Conservation (phyloP, 2,113 vertebrate genomes). For the Passer montanus region DNA sequence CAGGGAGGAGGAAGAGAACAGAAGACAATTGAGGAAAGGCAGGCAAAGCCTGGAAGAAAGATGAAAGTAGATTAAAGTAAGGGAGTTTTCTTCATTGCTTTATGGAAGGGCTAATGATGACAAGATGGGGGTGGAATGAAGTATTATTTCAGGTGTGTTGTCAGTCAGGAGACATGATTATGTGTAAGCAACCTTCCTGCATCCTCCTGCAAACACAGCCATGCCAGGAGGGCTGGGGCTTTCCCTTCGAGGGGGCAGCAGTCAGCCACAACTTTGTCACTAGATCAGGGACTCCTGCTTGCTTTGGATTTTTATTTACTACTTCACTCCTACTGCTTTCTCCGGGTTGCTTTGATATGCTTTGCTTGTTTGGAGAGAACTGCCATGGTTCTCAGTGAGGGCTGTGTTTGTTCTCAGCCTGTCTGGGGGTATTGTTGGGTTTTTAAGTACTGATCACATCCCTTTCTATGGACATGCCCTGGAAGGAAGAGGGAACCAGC, state of each 20-base stretch:
- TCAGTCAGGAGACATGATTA: background rate
- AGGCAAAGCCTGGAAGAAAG: background rate
- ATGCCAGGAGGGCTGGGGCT: background rate
- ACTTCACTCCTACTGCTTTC: background rate
- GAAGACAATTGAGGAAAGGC: background rate
- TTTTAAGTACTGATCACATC: background rate
- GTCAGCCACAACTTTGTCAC: background rate
- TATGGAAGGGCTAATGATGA: background rate
- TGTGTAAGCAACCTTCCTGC: background rate
- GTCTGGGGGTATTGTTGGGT: background rate
- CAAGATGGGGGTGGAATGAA: background rate
- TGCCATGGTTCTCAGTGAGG: background rate
- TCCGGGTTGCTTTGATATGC: background rate
- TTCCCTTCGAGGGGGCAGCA: background rate
- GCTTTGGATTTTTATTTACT: slow-evolving; percentile 12
- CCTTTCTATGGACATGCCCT: background rate
- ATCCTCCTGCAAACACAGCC: background rate
- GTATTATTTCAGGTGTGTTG: background rate
- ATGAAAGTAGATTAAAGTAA: background rate
- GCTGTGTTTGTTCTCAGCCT: background rate
- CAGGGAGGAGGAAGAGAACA: background rate
- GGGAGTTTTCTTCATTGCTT: background rate
- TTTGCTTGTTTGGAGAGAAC: background rate
- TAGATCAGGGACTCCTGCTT: background rate
- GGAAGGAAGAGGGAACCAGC: background rate